Percentiles rank a stretch among this genome's conserved stretches.
Evolutionary conservation across 2,113 vertebrate species (phyloP).

Genomic region (Climacteris rufus): DNA sequence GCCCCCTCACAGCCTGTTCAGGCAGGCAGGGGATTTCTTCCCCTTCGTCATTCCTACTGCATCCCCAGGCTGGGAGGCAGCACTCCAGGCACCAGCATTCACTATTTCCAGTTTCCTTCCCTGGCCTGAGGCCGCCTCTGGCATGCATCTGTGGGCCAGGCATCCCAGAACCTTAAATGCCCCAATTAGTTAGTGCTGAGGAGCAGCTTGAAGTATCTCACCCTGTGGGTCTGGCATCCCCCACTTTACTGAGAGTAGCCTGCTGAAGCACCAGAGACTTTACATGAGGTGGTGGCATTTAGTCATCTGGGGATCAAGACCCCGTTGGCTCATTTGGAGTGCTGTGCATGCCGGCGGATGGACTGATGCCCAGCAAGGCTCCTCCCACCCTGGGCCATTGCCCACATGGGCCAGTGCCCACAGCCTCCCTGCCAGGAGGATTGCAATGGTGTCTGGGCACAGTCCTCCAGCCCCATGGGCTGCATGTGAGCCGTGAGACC

Average conservation of each 20-base stretch:
- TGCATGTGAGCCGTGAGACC: not conserved
- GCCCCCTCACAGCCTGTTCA: not conserved
- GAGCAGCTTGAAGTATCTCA: not conserved
- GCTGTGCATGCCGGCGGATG: fast-evolving
- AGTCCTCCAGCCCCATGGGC: not conserved
- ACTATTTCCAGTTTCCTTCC: not conserved
- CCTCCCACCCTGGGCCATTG: not conserved
- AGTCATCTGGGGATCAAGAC: not conserved
- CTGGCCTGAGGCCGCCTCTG: not conserved
- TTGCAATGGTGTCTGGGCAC: not conserved
- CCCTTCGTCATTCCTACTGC: not conserved
- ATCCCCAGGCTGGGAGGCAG: not conserved
- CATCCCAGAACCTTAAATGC: not conserved
- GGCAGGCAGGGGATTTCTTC: not conserved
- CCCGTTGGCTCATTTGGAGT: fast-evolving
- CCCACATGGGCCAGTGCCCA: not conserved
- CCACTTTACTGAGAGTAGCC: not conserved
- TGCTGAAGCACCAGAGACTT: not conserved
- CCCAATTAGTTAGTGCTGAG: not conserved
- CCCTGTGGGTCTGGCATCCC: not conserved
- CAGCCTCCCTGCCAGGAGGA: not conserved
- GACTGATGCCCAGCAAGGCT: not conserved
- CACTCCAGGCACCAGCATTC: not conserved
- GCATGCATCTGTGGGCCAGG: fast-evolving
- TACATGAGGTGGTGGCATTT: not conserved